Percentiles rank a stretch among this genome's conserved stretches.
Evolutionary conservation across 2,113 vertebrate genomes (phyloP).

Genomic region (Prunella fulvescens): DNA sequence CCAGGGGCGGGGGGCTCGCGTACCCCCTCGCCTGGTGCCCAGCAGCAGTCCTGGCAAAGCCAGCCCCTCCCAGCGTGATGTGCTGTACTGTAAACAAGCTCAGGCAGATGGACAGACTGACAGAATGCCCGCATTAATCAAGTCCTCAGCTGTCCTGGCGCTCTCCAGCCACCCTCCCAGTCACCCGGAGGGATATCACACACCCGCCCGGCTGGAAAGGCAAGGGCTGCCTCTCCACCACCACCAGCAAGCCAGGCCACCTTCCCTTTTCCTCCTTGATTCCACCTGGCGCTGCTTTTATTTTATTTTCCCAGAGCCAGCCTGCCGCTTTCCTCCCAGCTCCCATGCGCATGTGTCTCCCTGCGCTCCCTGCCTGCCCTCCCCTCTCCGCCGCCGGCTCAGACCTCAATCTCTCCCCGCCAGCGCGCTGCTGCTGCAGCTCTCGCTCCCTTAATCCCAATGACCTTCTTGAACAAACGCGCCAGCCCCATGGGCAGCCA

Average conservation of each 20-base stretch:
- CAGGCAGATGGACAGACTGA: background rate
- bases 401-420: conserved; percentile 7
- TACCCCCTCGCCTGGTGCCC: background rate
- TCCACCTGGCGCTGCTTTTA: background rate
- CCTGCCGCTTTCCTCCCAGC: background rate
- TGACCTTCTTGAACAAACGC: conserved; percentile 30
- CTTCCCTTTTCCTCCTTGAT: background rate
- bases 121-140: background rate
- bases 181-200: background rate
- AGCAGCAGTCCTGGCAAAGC: accelerated
- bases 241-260: background rate
- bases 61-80: accelerated
- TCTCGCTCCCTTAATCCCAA: conserved; percentile 30
- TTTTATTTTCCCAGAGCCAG: background rate
- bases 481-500: background rate
- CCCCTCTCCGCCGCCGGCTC: background rate
- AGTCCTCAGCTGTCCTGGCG: background rate
- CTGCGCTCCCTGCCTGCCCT: background rate
- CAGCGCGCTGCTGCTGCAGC: conserved; percentile 14
- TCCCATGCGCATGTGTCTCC: background rate
- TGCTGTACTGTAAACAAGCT: background rate
- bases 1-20: accelerated
- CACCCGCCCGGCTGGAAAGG: accelerated
- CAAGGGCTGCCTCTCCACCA: background rate
- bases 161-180: background rate